Evolutionary conservation across 2,113 vertebrate genomes (phyloP).

Genomic region (Tamias sibiricus): DNA sequence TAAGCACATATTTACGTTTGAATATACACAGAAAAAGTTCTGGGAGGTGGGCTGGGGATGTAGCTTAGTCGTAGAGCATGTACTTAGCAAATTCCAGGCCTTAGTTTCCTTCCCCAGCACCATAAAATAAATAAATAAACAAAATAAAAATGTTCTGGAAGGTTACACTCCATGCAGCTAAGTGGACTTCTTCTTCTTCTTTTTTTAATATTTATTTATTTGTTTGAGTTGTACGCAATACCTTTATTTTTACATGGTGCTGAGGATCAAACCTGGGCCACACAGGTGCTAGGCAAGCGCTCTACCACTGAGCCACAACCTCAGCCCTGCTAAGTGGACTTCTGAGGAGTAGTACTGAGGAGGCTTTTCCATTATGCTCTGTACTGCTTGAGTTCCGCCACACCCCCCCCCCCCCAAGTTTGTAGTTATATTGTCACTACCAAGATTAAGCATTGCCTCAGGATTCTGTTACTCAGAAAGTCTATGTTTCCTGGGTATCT

Average conservation of each 20-base stretch:
- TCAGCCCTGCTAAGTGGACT: no score
- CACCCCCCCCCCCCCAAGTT: no score
- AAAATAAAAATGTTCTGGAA: neutral
- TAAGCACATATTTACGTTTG: neutral
- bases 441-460: neutral
- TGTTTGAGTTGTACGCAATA: no score
- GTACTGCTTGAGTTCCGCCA: neutral
- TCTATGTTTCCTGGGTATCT: neutral
- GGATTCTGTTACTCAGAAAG: neutral
- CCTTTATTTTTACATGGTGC: no score
- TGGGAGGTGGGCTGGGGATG: neutral
- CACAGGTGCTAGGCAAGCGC: no score
- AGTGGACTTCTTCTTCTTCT: no score
- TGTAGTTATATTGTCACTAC: neutral
- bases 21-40: neutral
- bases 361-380: neutral
- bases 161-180: neutral
- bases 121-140: neutral
- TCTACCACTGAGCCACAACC: no score
- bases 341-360: neutral
- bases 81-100: neutral
- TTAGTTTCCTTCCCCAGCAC: neutral
- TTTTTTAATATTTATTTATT: no score
- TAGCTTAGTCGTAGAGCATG: neutral
- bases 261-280: no score